Percentiles rank a stretch among this genome's conserved stretches.
Conservation (phyloP, 2,113 vertebrate genomes). For the Meriones unguiculatus region DNA sequence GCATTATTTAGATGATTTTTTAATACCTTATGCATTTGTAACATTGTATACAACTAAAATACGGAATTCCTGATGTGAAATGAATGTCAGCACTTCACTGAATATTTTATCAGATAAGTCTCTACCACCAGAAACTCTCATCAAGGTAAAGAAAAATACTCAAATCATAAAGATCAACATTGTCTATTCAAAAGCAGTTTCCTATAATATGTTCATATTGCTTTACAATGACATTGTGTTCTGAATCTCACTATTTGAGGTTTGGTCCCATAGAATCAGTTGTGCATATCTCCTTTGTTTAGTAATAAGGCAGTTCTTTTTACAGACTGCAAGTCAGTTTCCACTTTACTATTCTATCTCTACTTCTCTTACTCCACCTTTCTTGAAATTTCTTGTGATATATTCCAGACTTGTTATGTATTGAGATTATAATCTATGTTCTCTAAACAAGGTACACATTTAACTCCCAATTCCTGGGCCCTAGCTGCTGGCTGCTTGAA, state of each 20-base stretch:
- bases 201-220: not conserved
- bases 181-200: not conserved
- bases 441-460: not conserved
- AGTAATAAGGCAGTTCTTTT: not conserved
- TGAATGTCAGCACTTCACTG: not conserved
- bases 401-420: not conserved
- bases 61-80: not conserved
- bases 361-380: not conserved
- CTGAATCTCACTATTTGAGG: not conserved
- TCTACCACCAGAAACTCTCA: not conserved
- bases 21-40: not conserved
- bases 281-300: not conserved
- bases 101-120: not conserved
- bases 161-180: not conserved
- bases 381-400: not conserved
- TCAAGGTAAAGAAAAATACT: not conserved
- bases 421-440: not conserved
- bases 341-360: too few species aligned
- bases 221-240: not conserved
- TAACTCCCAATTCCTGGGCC: not conserved
- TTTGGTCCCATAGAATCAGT: not conserved
- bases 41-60: not conserved
- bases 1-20: not conserved
- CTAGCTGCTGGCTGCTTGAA: not conserved
- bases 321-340: too few species aligned